phyloP scores from a whole-genome alignment of 2,797 vertebrate genomes.

The Chaenodraco wilsoni region DNA sequence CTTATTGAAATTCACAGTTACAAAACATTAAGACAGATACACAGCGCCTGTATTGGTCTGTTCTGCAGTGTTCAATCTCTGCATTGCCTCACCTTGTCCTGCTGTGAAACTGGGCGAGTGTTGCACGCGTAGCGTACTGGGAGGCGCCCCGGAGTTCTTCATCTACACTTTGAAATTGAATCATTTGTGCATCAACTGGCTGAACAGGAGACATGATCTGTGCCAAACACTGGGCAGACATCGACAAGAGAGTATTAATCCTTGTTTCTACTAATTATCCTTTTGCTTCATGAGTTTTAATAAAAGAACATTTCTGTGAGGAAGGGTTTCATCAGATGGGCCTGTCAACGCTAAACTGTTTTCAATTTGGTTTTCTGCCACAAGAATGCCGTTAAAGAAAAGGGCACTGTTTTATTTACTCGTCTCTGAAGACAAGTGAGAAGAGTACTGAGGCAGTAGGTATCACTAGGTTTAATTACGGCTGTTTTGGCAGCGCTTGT shows the following conservation, averaged over 20 bases:
- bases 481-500: slow-evolving; percentile 16
- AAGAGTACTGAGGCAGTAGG: slow-evolving; percentile 6
- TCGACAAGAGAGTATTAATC: background rate
- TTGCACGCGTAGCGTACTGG: slow-evolving; percentile 52
- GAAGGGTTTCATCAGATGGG: slow-evolving; percentile 25
- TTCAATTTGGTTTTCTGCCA: slow-evolving; percentile 27
- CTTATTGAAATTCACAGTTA: slow-evolving; percentile 26
- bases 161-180: slow-evolving; percentile 69
- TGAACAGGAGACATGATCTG: slow-evolving; percentile 21
- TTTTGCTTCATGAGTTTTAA: slow-evolving; percentile 7
- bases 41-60: slow-evolving; percentile 20
- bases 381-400: slow-evolving; percentile 30
- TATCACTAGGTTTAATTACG: slow-evolving; percentile 50
- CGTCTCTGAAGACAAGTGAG: slow-evolving; percentile 21
- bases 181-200: slow-evolving; percentile 39
- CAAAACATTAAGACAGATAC: slow-evolving; percentile 16
- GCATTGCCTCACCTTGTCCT: slow-evolving; percentile 39
- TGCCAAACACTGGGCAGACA: slow-evolving; percentile 11
- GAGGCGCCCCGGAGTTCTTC: slow-evolving; percentile 66
- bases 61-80: slow-evolving; percentile 9
- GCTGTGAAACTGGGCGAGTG: slow-evolving; percentile 58
- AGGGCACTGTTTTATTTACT: slow-evolving; percentile 36
- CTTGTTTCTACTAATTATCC: slow-evolving; percentile 21
- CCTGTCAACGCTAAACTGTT: slow-evolving; percentile 24
- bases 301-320: background rate